These are phyloP conservation scores for Taeniopygia guttata DNA, from an alignment of 2,797 vertebrate genomes.

Conservation along the genomic window DNA sequence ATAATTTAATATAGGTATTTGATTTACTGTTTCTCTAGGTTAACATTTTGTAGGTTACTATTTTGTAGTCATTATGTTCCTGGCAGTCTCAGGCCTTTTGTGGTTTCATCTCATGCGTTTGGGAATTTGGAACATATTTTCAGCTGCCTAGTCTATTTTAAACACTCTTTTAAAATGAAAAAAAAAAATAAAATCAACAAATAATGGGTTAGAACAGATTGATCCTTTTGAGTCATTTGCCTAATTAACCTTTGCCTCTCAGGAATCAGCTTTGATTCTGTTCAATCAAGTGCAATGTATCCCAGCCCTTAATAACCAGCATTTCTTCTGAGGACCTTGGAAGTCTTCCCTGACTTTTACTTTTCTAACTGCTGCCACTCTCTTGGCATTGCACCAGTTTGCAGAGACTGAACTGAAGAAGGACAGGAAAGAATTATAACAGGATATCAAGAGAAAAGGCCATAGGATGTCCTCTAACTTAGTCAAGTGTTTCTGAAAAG, in stretches of 20 bases:
- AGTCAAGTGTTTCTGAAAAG: background rate
- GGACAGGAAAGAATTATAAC: background rate
- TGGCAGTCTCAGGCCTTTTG: background rate
- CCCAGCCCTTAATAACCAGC: background rate
- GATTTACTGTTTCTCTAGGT: background rate
- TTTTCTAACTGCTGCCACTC: background rate
- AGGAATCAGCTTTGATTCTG: conserved; percentile 18
- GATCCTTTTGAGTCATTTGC: conserved; percentile 25
- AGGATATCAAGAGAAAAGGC: background rate
- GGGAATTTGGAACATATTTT: conserved; percentile 14
- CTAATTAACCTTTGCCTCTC: conserved; percentile 43
- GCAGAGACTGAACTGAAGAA: background rate
- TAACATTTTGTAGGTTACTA: background rate
- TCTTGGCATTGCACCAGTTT: background rate
- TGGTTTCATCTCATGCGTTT: background rate
- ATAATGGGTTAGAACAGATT: conserved; percentile 19
- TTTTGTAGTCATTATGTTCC: background rate
- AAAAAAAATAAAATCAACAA: background rate
- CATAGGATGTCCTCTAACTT: background rate
- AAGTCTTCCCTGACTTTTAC: background rate
- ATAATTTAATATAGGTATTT: background rate
- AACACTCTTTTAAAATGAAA: background rate
- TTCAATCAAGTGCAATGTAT: background rate
- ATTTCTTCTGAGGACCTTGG: background rate
- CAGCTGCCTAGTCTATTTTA: conserved; percentile 4